Base-by-base conservation (phyloP, 2,113 vertebrate species). In the Protomyctophum bolini region DNA sequence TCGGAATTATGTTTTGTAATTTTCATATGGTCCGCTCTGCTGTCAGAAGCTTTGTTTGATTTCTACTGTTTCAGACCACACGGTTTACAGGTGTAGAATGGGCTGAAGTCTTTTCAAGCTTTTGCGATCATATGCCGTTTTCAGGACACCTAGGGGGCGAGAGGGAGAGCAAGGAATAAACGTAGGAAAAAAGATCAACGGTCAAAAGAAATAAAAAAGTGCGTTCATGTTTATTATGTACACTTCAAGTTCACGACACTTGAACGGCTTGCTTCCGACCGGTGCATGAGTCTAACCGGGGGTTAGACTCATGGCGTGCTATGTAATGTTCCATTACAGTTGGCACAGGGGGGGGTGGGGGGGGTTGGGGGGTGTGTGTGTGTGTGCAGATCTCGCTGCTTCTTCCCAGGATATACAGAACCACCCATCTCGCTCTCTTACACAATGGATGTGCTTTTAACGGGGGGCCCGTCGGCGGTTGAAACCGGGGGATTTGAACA, bases 401-500 rank as follows among this genome's bases (percentile, higher is more conserved):
- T 68, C 60, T 6, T 6, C 6, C 41, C 48, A 15, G 8, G 41
- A 41, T 56, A 14, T 55, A 57, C 52, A 10, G 10, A n/a, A 21
- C 10, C 15, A 10, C 33, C 33, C 33, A 41, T 41, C 33, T 56
- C 14, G 10, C 21, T 63, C 8, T 21, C 54, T 49, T 10, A 47
- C 8, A 67, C 67, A 74, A 62, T 67, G 48, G 46, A 15, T 67
- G n/a, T 68, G 65, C 56, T 78, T 79, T 73, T 61, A 76, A 66
- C 66, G 12, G 52, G 58, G 33, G 33, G 33, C 3, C 33, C 33
- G 55, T 55, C 69, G 2, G 0, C n/a, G 29, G 58, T 33, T 79
- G 45, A 66, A 79, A 21, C 76, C 50, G 14, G 54, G 58, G 72
- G 81, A 84, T 81, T 73, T 63, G 12, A 10, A 79, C 46, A 68